These are phyloP conservation scores for Polyergus mexicanus DNA, from an alignment of 1,140 invertebrate genomes.

Conservation along the genomic window DNA sequence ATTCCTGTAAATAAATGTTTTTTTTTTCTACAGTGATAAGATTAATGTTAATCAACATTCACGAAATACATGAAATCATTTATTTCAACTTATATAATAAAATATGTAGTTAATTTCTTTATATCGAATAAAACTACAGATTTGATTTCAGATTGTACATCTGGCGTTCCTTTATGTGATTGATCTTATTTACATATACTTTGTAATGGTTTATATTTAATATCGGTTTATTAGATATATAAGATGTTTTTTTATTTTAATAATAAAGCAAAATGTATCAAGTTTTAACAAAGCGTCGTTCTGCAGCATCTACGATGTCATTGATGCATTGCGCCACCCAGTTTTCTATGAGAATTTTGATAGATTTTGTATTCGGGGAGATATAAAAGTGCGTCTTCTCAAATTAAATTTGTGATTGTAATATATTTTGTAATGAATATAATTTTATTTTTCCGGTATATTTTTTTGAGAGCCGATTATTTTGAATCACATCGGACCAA, in stretches of 20 bases:
- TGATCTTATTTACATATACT: slow-evolving; percentile 35
- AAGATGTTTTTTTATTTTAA: background rate
- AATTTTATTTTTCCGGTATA: background rate
- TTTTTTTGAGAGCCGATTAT: background rate
- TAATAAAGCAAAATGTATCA: background rate
- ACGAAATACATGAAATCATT: slow-evolving; percentile 72
- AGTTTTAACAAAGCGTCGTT: background rate
- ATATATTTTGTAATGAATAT: background rate
- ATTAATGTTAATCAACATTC: slow-evolving; percentile 66
- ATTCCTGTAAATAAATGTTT: slow-evolving; percentile 86
- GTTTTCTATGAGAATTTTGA: slow-evolving; percentile 1
- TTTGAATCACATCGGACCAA: slow-evolving; percentile 3
- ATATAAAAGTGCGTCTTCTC: background rate
- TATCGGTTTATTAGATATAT: background rate
- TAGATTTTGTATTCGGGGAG: slow-evolving; percentile 12
- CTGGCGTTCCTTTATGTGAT: background rate
- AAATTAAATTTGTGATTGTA: background rate
- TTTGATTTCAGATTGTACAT: slow-evolving; percentile 51
- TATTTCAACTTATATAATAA: slow-evolving; percentile 80
- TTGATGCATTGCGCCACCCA: background rate
- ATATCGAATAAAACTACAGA: slow-evolving; percentile 70
- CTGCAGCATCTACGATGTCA: slow-evolving; percentile 9
- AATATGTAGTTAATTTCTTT: slow-evolving; percentile 79
- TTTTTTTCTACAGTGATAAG: slow-evolving; percentile 77
- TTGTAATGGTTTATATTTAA: background rate